phyloP scores from a whole-genome alignment of 35 echinoderm and acorn worm species.

The Ptychodera flava region DNA sequence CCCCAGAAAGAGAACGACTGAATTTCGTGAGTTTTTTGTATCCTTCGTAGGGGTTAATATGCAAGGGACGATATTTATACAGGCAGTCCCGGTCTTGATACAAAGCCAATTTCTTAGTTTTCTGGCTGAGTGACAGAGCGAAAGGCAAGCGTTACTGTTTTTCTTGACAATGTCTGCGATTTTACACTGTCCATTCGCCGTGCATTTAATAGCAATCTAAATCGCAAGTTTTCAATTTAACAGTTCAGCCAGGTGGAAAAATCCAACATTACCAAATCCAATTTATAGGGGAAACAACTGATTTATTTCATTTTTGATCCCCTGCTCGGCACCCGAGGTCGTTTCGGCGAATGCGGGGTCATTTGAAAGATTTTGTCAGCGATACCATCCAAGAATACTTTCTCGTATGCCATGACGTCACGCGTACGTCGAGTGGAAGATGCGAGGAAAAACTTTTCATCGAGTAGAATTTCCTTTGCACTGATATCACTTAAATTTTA shows the following conservation, averaged over 20 bases:
- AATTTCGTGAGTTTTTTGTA: no score
- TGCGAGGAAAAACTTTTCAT: no score
- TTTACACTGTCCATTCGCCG: not conserved
- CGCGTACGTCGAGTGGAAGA: no score
- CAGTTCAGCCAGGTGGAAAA: not conserved
- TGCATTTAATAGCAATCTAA: not conserved
- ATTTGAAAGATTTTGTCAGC: no score
- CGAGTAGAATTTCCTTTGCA: no score
- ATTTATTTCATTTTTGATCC: not conserved
- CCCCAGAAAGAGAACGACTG: no score
- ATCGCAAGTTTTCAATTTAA: not conserved
- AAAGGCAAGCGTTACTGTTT: not conserved
- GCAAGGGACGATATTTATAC: no score
- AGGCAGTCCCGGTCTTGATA: not conserved
- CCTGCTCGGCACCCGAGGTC: not conserved
- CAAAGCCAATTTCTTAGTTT: not conserved
- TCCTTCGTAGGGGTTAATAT: no score
- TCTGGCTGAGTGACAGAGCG: not conserved
- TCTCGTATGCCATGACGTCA: no score
- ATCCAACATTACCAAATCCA: not conserved
- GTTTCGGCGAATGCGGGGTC: no score
- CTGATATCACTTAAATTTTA: no score
- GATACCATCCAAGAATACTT: no score
- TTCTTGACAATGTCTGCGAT: not conserved
- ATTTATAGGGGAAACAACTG: not conserved